Base-by-base conservation (phyloP, 2,888 invertebrate species). In the Amiota mariae region DNA sequence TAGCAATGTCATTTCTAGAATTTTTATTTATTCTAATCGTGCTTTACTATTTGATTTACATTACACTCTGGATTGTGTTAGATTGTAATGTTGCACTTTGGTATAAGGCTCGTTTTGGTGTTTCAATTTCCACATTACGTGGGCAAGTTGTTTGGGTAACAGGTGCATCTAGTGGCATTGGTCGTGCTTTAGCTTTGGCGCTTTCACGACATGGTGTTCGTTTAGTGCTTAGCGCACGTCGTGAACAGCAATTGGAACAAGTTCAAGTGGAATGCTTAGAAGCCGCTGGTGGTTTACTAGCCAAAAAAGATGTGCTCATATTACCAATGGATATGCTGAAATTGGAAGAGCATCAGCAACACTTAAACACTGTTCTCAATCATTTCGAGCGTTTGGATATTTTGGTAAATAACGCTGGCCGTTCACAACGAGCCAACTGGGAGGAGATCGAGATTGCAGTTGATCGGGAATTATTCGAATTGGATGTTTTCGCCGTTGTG, bases 111-210 rank as follows among this genome's bases (percentile, higher is more conserved):
- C 92, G 91, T 79, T 93, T 93, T 85, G 94, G 94, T 51, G 92
- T 91, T 78, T 90, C 92, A 4, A 90, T 93, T 71, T 90, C 90
- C 56, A 86, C 89, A 3, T 88, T 94, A 71, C 89, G 90, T 61
- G 93, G 93, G 0, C 93, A 95, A 88, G 95, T 96, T 4, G 93
- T 95, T 1, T 96, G 96, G 94, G 93, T 96, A 79, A 95, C 95
- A 1, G 96, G 96, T 59, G 95, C 96, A 0, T 96, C 96, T 0
- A 94, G 95, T 90, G 96, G 96, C 13, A 96, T 96, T 76, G 96
- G 96, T 2, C 94, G 95, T 89, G 89, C 92, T 77, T 90, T 95
- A 66, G 95, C 95, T 0, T 91, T 94, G 77, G 91, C 92, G 20
- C 89, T 95, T 70, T 94, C 95, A 0, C 91, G 91, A 81, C 90